phyloP scores from a whole-genome alignment of 2,888 invertebrate species.

The Hirtodrosophila histrioides region DNA sequence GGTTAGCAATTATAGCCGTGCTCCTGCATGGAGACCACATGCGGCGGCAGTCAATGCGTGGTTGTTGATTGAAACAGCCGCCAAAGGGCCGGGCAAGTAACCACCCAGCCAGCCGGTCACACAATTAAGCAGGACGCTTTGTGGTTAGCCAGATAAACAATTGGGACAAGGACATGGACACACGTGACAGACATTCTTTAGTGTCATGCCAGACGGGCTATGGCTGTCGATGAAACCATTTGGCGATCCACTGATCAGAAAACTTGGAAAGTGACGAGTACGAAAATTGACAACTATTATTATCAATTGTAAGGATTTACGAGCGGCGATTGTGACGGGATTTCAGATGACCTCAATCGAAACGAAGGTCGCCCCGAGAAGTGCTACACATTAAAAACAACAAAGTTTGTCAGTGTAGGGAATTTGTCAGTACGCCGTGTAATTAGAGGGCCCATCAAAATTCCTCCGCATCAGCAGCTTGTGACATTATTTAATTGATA shows the following conservation, averaged over 20 bases:
- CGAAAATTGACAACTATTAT: constrained; percentile 73
- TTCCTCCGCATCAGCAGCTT: constrained; percentile 1
- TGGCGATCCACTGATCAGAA: constrained; percentile 61
- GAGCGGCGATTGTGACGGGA: constrained; percentile 39
- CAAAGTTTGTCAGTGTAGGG: constrained; percentile 1
- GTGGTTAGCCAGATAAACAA: constrained; percentile 60
- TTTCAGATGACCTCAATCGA: constrained; percentile 18
- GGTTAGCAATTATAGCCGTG: constrained; percentile 18
- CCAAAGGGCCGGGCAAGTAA: neutral
- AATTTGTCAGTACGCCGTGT: constrained; percentile 68
- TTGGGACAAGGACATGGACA: constrained; percentile 48
- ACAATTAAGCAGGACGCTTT: constrained; percentile 28
- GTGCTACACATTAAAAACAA: constrained; percentile 1
- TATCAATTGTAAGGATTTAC: constrained; percentile 69
- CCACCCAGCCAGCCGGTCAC: constrained; percentile 2
- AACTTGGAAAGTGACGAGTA: constrained; percentile 39
- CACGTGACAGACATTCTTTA: constrained; percentile 39
- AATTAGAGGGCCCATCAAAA: constrained; percentile 55
- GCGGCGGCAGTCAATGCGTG: constrained; percentile 52
- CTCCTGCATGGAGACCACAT: constrained; percentile 55
- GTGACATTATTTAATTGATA: constrained; percentile 64
- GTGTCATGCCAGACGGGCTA: constrained; percentile 43
- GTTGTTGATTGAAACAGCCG: constrained; percentile 55
- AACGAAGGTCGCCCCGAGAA: constrained; percentile 33
- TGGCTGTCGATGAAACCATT: constrained; percentile 10